phyloP scores from a whole-genome alignment of 2,797 vertebrate species.

The Gambusia yucatana region DNA sequence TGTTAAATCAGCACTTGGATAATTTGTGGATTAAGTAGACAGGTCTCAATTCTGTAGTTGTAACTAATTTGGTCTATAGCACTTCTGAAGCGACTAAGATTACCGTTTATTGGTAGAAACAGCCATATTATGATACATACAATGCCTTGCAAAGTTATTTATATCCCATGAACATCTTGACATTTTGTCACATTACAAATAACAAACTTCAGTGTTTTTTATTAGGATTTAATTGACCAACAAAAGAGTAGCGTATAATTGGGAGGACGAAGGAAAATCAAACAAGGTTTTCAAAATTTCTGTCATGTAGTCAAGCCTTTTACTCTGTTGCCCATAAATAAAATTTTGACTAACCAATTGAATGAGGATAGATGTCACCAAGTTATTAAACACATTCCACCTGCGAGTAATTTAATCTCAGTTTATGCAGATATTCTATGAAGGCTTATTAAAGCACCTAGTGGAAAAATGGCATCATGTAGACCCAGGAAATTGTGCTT shows the following conservation, averaged over 20 bases:
- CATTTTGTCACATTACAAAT: not conserved
- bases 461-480: not conserved
- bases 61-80: slow-evolving; percentile 37
- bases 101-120: slow-evolving; percentile 13
- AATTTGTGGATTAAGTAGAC: slow-evolving; percentile 66
- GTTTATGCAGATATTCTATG: not conserved
- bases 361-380: not conserved
- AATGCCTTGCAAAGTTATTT: not conserved
- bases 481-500: not conserved
- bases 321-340: not conserved
- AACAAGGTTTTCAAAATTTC: not conserved
- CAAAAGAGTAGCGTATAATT: not conserved
- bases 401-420: not conserved
- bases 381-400: not conserved
- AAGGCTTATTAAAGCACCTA: not conserved
- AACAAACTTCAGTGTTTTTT: not conserved
- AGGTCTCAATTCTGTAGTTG: slow-evolving; percentile 52
- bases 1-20: slow-evolving; percentile 71
- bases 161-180: not conserved
- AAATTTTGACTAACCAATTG: not conserved
- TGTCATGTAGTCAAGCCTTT: not conserved
- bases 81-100: slow-evolving; percentile 16
- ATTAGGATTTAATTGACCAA: not conserved
- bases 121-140: not conserved
- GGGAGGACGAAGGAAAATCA: not conserved